A percentile compares a stretch with the other conserved stretches of the same genome.
Conservation (phyloP, 2,888 invertebrate genomes). For the Leptopterna dolabrata region DNA sequence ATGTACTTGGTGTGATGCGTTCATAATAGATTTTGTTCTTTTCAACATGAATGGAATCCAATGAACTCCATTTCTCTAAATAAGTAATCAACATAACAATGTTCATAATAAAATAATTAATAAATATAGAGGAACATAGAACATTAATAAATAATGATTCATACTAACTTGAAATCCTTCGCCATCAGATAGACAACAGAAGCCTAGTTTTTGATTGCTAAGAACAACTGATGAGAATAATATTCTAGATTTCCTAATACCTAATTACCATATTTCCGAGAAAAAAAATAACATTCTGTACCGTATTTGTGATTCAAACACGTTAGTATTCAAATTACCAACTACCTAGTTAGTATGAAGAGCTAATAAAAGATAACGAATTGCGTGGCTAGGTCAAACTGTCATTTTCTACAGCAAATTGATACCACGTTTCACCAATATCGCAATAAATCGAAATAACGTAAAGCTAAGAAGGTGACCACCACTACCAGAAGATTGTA, state of each 20-base stretch:
- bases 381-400: too few relatives aligned
- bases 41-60: not conserved
- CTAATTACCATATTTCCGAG: not conserved
- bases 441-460: not conserved
- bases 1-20: not conserved
- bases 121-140: not conserved
- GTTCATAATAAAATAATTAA: not conserved
- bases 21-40: not conserved
- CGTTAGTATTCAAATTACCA: not conserved
- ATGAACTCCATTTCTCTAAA: not conserved
- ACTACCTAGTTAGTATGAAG: not conserved
- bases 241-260: not conserved
- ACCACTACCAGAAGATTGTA: not conserved
- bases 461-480: not conserved
- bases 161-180: not conserved
- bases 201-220: not conserved
- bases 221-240: not conserved
- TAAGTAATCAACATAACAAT: not conserved
- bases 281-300: not conserved
- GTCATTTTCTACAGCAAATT: too few relatives aligned
- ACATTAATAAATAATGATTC: not conserved
- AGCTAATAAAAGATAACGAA: too few relatives aligned
- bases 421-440: too few relatives aligned
- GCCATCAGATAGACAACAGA: not conserved
- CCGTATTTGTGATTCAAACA: not conserved